Evolutionary conservation across 1,140 invertebrate genomes (phyloP).

Genomic region (Zaprionus gabonicus): DNA sequence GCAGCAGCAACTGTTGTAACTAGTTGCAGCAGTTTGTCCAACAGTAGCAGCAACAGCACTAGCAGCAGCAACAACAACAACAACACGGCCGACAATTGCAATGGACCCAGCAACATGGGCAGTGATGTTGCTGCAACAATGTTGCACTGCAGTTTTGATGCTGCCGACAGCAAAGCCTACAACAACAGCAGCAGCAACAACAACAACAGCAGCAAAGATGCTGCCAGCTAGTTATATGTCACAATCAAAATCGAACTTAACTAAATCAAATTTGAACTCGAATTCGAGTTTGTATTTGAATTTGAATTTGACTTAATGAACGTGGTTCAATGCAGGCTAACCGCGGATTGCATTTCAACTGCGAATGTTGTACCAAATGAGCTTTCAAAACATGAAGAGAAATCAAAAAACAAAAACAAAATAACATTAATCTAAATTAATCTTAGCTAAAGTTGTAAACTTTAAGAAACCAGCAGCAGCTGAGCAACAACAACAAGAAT

Average conservation of each 20-base stretch:
- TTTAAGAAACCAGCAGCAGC: slow-evolving; percentile 51
- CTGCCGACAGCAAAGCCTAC: slow-evolving; percentile 24
- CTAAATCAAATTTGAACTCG: background rate
- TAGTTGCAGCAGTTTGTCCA: slow-evolving; percentile 53
- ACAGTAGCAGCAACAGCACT: slow-evolving; percentile 52
- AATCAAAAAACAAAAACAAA: slow-evolving; percentile 23
- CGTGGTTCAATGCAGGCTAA: slow-evolving; percentile 43
- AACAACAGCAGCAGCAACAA: slow-evolving; percentile 30
- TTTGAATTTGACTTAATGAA: slow-evolving; percentile 12
- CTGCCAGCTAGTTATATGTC: slow-evolving; percentile 66
- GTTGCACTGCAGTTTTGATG: slow-evolving; percentile 62
- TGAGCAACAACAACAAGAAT: slow-evolving; percentile 64
- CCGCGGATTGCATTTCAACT: slow-evolving; percentile 72
- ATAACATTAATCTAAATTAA: slow-evolving; percentile 52
- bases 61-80: slow-evolving; percentile 44
- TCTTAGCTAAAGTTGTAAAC: slow-evolving; percentile 69
- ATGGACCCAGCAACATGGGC: slow-evolving; percentile 41
- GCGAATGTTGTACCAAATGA: slow-evolving; percentile 79
- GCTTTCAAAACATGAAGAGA: slow-evolving; percentile 58
- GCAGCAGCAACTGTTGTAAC: slow-evolving; percentile 41
- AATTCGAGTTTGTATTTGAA: background rate
- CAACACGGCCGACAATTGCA: slow-evolving; percentile 55
- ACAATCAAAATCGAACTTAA: slow-evolving; percentile 28
- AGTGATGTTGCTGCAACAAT: slow-evolving; percentile 63
- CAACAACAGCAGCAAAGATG: slow-evolving; percentile 37